Evolutionary conservation across 1,140 invertebrate species (phyloP).

Genomic region (Nilaparvata lugens): DNA sequence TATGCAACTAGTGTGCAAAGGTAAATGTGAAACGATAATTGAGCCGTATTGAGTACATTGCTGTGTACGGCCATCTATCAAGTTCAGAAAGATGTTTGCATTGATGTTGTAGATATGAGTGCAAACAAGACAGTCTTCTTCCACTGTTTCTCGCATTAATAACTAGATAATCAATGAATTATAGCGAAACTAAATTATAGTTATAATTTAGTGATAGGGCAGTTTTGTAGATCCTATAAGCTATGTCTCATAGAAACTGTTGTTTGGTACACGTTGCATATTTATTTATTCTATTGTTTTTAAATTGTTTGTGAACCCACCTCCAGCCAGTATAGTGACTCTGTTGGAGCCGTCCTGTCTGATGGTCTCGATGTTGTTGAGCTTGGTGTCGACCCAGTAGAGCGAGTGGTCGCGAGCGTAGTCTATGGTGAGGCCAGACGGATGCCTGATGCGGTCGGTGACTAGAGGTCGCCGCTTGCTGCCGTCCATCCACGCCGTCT

Average conservation of each 20-base stretch:
- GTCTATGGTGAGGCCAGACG: slow-evolving; percentile 83
- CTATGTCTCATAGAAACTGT: too few relatives aligned
- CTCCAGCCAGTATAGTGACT: slow-evolving; percentile 59
- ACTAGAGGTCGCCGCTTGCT: slow-evolving; percentile 71
- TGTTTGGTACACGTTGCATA: not conserved
- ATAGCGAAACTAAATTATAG: not conserved
- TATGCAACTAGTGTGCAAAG: too few relatives aligned
- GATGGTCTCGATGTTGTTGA: slow-evolving; percentile 87
- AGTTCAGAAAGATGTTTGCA: too few relatives aligned
- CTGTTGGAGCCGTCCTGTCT: slow-evolving; percentile 71
- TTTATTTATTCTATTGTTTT: not conserved
- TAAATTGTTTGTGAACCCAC: slow-evolving; percentile 24
- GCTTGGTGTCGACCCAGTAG: slow-evolving; percentile 93
- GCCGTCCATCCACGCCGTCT: slow-evolving; percentile 93
- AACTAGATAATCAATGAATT: not conserved
- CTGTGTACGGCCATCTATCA: too few relatives aligned
- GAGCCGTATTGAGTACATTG: too few relatives aligned
- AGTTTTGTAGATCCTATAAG: too few relatives aligned
- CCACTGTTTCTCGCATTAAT: not conserved
- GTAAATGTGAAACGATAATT: too few relatives aligned
- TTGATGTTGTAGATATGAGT: too few relatives aligned
- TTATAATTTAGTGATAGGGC: not conserved
- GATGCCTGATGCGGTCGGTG: slow-evolving; percentile 66
- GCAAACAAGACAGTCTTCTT: too few relatives aligned
- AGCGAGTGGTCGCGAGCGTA: slow-evolving; percentile 78